Percentiles rank a stretch among this genome's conserved stretches.
phyloP scores from a whole-genome alignment of 2,888 invertebrate genomes.

The Allophyes oxyacanthae region DNA sequence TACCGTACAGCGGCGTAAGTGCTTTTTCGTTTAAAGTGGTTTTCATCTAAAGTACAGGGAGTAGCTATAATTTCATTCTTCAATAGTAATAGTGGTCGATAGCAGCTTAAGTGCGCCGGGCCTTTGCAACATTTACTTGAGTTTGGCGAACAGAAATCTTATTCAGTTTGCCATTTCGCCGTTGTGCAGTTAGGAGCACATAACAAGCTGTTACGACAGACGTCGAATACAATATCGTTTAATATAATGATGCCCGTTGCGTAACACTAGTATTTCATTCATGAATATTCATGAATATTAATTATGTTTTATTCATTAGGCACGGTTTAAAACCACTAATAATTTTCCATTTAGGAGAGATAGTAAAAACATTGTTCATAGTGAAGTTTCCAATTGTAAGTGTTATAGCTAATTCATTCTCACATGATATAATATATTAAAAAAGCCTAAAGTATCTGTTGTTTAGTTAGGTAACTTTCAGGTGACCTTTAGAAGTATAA shows the following conservation, averaged over 20 bases:
- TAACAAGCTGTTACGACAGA: slow-evolving; percentile 1
- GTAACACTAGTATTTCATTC: neutral
- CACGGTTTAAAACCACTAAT: neutral
- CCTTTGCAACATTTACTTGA: slow-evolving; percentile 13
- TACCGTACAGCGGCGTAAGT: slow-evolving; percentile 30
- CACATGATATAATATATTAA: no score
- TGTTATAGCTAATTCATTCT: no score
- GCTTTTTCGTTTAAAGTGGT: slow-evolving; percentile 40
- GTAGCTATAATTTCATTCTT: slow-evolving; percentile 44
- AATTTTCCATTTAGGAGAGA: neutral
- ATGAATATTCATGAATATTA: slow-evolving; percentile 9
- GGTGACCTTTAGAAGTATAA: no score
- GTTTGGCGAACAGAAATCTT: slow-evolving; percentile 2
- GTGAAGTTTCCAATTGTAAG: neutral
- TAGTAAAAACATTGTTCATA: slow-evolving; percentile 4
- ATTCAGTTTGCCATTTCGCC: slow-evolving; percentile 6
- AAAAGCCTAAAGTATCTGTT: no score
- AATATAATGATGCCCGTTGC: slow-evolving; percentile 2
- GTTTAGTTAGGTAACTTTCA: no score
- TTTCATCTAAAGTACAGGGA: slow-evolving; percentile 36
- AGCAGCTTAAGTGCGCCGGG: slow-evolving; percentile 8
- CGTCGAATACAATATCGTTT: slow-evolving; percentile 4
- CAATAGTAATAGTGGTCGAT: slow-evolving; percentile 26
- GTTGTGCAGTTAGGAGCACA: slow-evolving; percentile 3
- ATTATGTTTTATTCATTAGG: slow-evolving; percentile 7